phyloP scores from a whole-genome alignment of 2,797 vertebrate species.

The Chromis chromis region DNA sequence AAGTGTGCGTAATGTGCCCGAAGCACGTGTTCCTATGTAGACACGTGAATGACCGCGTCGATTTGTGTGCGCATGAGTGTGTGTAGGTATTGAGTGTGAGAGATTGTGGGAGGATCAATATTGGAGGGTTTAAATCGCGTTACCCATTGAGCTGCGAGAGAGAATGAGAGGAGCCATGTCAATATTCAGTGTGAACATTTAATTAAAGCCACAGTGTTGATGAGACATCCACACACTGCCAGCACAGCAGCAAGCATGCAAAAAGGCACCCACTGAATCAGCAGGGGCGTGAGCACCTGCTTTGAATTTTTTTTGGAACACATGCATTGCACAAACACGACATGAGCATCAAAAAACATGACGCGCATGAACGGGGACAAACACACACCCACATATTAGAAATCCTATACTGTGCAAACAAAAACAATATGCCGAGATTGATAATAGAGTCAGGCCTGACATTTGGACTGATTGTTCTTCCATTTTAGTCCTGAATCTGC shows the following conservation, averaged over 20 bases:
- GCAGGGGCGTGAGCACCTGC: conserved; percentile 48
- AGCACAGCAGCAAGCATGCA: conserved; percentile 48
- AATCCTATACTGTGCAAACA: conserved; percentile 3
- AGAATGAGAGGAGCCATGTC: conserved; percentile 69
- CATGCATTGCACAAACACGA: conserved; percentile 32
- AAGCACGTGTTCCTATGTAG: conserved; percentile 19
- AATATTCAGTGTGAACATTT: conserved; percentile 78
- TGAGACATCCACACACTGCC: conserved; percentile 57
- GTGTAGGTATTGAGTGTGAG: conserved; percentile 52
- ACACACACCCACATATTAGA: background rate
- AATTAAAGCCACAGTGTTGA: conserved; percentile 75
- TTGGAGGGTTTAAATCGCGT: conserved; percentile 63
- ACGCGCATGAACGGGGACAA: conserved; percentile 15
- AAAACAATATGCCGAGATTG: conserved; percentile 41
- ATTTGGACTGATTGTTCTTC: conserved; percentile 65
- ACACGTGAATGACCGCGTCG: conserved; percentile 25
- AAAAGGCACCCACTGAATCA: conserved; percentile 59
- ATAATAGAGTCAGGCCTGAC: conserved; percentile 72
- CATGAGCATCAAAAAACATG: conserved; percentile 33
- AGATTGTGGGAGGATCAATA: conserved; percentile 67
- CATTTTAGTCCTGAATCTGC: conserved; percentile 36
- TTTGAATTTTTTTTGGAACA: conserved; percentile 22
- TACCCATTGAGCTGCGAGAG: conserved; percentile 67
- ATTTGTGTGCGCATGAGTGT: conserved; percentile 41
- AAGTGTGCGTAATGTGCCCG: background rate